Evolutionary conservation across 2,113 vertebrate genomes (phyloP), one percentile per base, ranked within the genome.

Genomic region (Regulus satrapa): DNA sequence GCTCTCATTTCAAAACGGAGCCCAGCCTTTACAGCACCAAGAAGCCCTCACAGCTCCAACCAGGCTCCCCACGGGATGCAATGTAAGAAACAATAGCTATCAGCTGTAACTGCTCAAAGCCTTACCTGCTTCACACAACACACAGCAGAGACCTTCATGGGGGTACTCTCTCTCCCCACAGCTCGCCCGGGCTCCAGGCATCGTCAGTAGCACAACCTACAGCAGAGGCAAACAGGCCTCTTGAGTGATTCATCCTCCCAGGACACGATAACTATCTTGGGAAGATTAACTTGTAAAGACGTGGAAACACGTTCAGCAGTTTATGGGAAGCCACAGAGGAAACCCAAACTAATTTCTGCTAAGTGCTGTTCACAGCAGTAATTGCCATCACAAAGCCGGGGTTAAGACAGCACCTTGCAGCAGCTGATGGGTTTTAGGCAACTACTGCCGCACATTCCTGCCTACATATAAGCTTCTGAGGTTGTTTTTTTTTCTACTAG

Each of bases 111-210:
- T 9, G 13, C 38, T 49, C 9, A 23, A 43, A 41, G 41, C 3
- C 88, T 89, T 66, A 97, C 96, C 96, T 91, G 95, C 92, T 25
- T 87, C 91, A 55, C 96, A 97, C 25, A 32, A 26, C 0, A 38
- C 3, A 11, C 96, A 97, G 89, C 96, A 97, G 49, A 0, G 62
- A 21, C 25, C 52, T n/a, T 64, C 40, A 2, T 94, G 45, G 2
- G 16, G 11, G 34, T 97, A 97, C 17, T 96, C 85, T 6, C 46
- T 45, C 14, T 40, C 5, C 29, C 28, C 8, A 3, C 96, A 97
- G 41, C 1, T 3, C 0, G 58, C 90, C 67, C 5, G 2, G 3
- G 31, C 7, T 69, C 43, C 40, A 21, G 38, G 45, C 55, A 59
- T 16, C 4, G 17, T 20, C 75, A 94, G 64, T 8, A 92, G 52